Conservation (phyloP, 2,113 vertebrate species). For the Indicator maculatus region DNA sequence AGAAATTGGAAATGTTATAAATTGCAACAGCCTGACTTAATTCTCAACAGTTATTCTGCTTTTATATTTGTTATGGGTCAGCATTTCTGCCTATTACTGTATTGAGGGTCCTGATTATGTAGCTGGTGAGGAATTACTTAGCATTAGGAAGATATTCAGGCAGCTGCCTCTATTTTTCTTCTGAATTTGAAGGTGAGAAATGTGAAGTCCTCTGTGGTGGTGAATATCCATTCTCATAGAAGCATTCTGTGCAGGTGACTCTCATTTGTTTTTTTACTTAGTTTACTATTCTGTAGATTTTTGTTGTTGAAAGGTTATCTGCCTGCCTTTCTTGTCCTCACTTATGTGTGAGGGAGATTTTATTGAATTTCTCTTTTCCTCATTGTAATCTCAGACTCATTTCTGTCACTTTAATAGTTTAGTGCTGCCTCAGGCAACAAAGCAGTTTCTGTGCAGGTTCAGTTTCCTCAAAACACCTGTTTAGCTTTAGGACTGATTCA, state of each 20-base stretch:
- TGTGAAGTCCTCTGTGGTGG: neutral
- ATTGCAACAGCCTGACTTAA: neutral
- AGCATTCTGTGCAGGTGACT: neutral
- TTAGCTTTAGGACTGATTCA: neutral
- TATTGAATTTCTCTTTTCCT: neutral
- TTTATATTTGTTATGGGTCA: neutral
- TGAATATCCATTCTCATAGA: neutral
- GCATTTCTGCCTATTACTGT: neutral
- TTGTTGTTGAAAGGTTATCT: neutral
- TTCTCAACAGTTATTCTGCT: neutral
- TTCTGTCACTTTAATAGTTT: neutral
- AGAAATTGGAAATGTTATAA: neutral
- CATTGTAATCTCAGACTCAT: neutral
- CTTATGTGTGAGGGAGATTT: neutral
- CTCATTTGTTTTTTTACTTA: neutral
- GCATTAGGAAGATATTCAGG: neutral
- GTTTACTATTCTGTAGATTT: neutral
- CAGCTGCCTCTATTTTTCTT: neutral
- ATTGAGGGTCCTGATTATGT: neutral
- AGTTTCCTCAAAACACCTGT: conserved; percentile 2
- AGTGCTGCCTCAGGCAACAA: neutral
- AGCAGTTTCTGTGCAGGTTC: neutral
- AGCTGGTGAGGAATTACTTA: neutral
- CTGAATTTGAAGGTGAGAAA: neutral
- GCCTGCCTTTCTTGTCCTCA: neutral